Base-by-base conservation (phyloP, 2,888 invertebrate species). In the Xanthia icteritia region DNA sequence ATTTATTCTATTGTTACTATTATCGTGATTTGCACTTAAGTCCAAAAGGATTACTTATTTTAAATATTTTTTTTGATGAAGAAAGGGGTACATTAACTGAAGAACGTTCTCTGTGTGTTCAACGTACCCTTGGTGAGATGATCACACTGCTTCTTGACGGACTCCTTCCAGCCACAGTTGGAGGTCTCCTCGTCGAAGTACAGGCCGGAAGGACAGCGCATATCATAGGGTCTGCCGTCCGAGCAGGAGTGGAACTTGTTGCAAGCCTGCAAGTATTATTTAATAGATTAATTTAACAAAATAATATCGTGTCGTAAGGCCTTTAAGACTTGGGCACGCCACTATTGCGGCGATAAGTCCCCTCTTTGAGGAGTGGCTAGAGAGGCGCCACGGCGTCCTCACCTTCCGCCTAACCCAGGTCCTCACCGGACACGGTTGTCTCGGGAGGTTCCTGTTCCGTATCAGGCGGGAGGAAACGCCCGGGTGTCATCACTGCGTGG, bases 241-340 rank as follows among this genome's bases (percentile, higher is more conserved):
- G 98, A 97, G 92, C 98, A 98, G 94, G 98, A 98, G 93, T 97
- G 97, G 95, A 98, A 98, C 91, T 98, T 98, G 93, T 98, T 98
- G 90, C 98, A 98, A 0, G 97, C 97, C 94, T 31, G 31, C 31
- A 31, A 31, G 31, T 31, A 31, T 31, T 31, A 31, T 31, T 31
- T 31, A 31, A 31, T 31, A 31, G 31, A 31, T 31, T 31, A 31
- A 31, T 31, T 31, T 31, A 31, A 31, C 2, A 31, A 31, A 31
- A 31, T 31, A 31, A 31, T 31, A 31, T 31, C 31, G 31, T 31
- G 2, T 31, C 1, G 31, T 31, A 31, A 31, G 2, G 31, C 31
- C 31, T 31, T 31, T 31, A 31, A 31, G 31, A 31, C n/a, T n/a
- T n/a, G n/a, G n/a, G n/a, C n/a, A n/a, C n/a, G n/a, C n/a, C n/a